phyloP scores from a whole-genome alignment of 2,113 vertebrate genomes.

The Poeciliopsis retropinna region DNA sequence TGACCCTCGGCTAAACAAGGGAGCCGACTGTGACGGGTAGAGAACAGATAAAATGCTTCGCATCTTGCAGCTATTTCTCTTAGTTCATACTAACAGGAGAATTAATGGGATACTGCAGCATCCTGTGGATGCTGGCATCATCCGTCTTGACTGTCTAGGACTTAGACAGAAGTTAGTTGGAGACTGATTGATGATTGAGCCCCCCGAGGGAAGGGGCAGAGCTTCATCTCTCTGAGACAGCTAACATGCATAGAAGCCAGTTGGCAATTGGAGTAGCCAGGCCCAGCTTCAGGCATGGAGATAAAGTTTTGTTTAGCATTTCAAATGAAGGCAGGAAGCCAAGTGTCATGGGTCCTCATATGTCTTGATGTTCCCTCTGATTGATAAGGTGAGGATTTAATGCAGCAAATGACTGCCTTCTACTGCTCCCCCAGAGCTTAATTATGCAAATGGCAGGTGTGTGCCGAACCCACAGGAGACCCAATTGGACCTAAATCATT shows the following conservation, averaged over 20 bases:
- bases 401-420: slow-evolving; percentile 65
- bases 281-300: slow-evolving; percentile 22
- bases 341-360: slow-evolving; percentile 51
- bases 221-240: slow-evolving; percentile 44
- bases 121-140: slow-evolving; percentile 64
- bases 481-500: slow-evolving; percentile 63
- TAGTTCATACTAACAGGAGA: slow-evolving; percentile 65
- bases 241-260: slow-evolving; percentile 52
- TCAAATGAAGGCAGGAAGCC: slow-evolving; percentile 70
- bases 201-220: slow-evolving; percentile 40
- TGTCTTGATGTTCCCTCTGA: slow-evolving; percentile 63
- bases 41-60: slow-evolving; percentile 40
- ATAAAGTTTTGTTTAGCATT: slow-evolving; percentile 70
- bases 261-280: slow-evolving; percentile 17
- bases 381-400: slow-evolving; percentile 76
- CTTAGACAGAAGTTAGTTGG: slow-evolving; percentile 78
- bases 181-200: slow-evolving; percentile 78
- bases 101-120: slow-evolving; percentile 66
- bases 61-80: slow-evolving; percentile 45
- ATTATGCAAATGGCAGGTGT: slow-evolving; percentile 77
- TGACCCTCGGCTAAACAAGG: slow-evolving; percentile 42
- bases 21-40: slow-evolving; percentile 24
- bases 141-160: slow-evolving; percentile 78
- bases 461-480: slow-evolving; percentile 58
- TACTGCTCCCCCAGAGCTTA: slow-evolving; percentile 68